These are phyloP conservation scores for Hippopotamyrus pictus DNA, from an alignment of 2,797 vertebrate genomes.

Conservation along the genomic window DNA sequence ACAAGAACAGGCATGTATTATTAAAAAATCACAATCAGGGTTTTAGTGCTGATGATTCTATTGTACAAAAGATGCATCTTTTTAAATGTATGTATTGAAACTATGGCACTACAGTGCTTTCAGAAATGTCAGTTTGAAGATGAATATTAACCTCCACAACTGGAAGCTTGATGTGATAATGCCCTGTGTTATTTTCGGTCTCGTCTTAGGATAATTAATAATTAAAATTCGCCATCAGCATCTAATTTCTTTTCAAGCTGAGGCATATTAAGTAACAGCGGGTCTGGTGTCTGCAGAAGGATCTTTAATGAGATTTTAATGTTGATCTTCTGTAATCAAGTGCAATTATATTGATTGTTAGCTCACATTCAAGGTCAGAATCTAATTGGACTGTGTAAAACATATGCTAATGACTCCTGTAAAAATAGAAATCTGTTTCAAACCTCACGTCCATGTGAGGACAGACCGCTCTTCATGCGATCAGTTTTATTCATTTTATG, in stretches of 20 bases:
- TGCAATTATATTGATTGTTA: slow-evolving; percentile 11
- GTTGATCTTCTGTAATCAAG: not conserved
- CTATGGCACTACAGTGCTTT: not conserved
- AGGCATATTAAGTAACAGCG: slow-evolving; percentile 26
- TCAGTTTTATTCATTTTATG: not conserved
- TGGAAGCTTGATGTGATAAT: not conserved
- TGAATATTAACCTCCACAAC: not conserved
- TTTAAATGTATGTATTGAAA: not conserved
- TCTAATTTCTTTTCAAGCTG: slow-evolving; percentile 30
- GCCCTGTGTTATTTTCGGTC: slow-evolving; percentile 26
- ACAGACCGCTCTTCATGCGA: not conserved
- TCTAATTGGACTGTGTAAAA: slow-evolving; percentile 5
- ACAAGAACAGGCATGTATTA: not conserved
- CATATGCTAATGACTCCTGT: not conserved
- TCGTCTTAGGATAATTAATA: slow-evolving; percentile 32
- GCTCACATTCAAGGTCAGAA: slow-evolving; percentile 6
- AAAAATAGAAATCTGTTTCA: not conserved
- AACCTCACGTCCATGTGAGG: not conserved
- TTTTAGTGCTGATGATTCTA: not conserved
- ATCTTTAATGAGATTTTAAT: not conserved
- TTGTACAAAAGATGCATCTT: not conserved
- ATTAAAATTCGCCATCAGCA: slow-evolving; percentile 29
- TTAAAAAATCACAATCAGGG: not conserved
- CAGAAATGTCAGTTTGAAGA: not conserved
- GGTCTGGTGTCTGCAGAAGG: not conserved